Base-by-base conservation (phyloP, 2,888 invertebrate genomes). In the Parnassius orleans region DNA sequence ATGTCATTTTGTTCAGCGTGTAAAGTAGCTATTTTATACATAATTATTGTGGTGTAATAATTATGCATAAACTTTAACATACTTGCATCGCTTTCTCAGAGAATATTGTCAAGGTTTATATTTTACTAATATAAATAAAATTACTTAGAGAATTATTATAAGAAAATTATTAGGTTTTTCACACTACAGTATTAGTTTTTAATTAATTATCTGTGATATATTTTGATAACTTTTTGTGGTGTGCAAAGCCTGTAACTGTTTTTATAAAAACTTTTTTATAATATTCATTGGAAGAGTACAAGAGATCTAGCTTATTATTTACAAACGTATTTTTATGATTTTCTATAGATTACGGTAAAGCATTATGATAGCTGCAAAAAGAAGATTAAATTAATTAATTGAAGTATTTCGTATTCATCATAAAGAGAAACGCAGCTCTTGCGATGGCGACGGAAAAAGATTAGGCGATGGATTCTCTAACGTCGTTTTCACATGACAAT, bases 81-180 rank as follows among this genome's bases (percentile, higher is more conserved):
- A 46, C 12, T 53, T 63, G 63, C 59, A 59, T 63, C 58, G 59
- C 63, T 59, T 46, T 63, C 58, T 63, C 55, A 44, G 50, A 58
- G 50, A 54, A 63, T 58, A 42, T 51, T 33, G 58, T 63, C 55
- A 51, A 59, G 47, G 58, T 53, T 63, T 62, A 53, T 60, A 43
- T 9, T 42, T 11, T 59, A 43, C 9, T 11, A 43, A 46, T 19
- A 12, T 24, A 10, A 44, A 41, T 12, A 12, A 51, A 57, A 42
- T 12, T 59, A 53, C 44, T 46, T 9, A 41, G 9, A 12, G 43
- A 57, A 15, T 12, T 59, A 53, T 50, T 46, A 12, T 59, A 55
- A 59, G 63, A 10, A 46, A 50, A 46, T 44, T 51, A 51, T 41
- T 48, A 43, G 24, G 51, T 55, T 59, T 62, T 55, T 58, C 51